Evolutionary conservation across 1,140 invertebrate species (phyloP).

Genomic region (Drosophila ohnishii): DNA sequence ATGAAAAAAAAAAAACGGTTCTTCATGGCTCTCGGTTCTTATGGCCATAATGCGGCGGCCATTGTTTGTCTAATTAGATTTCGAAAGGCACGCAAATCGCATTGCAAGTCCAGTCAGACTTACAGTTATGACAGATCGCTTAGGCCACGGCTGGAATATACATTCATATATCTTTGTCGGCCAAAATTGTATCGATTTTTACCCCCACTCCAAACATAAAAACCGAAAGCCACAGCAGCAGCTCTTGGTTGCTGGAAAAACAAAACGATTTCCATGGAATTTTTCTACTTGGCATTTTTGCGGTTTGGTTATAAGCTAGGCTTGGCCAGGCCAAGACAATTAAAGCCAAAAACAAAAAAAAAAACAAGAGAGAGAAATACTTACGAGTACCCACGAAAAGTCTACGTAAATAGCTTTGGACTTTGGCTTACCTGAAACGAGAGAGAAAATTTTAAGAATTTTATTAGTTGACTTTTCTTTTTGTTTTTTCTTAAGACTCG

Average conservation of each 20-base stretch:
- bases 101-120: constrained; percentile 39
- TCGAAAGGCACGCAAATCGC: constrained; percentile 56
- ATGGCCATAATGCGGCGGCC: constrained; percentile 53
- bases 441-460: constrained; percentile 52
- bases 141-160: constrained; percentile 6
- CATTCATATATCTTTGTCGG: constrained; percentile 30
- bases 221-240: constrained; percentile 60
- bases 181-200: constrained; percentile 14
- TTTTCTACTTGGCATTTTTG: constrained; percentile 44
- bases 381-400: constrained; percentile 47
- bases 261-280: constrained; percentile 66
- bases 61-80: constrained; percentile 72
- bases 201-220: constrained; percentile 28
- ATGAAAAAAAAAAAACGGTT: constrained; percentile 8
- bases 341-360: constrained; percentile 22
- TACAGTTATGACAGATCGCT: constrained; percentile 44
- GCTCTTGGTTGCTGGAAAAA: constrained; percentile 32
- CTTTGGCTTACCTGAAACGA: constrained; percentile 72
- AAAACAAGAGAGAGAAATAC: constrained; percentile 26
- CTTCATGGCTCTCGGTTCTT: constrained; percentile 35
- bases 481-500: constrained; percentile 21
- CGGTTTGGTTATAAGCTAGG: constrained; percentile 54
- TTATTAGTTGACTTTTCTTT: constrained; percentile 55
- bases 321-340: constrained; percentile 56
- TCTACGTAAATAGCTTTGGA: constrained; percentile 29